Percentiles rank a stretch among this genome's conserved stretches.
phyloP scores from a whole-genome alignment of 2,797 vertebrate genomes.

The Brachymystax lenok region DNA sequence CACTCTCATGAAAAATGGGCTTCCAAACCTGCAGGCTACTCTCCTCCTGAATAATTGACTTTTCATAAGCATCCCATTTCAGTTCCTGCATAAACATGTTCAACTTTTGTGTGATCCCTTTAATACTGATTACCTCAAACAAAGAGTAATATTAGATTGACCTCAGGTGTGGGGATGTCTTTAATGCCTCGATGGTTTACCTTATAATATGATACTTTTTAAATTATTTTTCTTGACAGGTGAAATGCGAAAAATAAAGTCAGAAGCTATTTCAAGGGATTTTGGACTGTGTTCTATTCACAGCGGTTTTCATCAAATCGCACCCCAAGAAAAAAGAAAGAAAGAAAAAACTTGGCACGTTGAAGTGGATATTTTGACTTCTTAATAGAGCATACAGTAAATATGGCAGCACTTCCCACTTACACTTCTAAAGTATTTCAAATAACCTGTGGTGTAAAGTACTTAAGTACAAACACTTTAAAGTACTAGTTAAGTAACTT shows the following conservation, averaged over 20 bases:
- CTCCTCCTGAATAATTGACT: constrained; percentile 18
- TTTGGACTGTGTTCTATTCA: constrained; percentile 50
- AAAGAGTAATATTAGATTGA: constrained; percentile 28
- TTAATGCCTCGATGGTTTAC: constrained; percentile 28
- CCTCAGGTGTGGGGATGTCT: constrained; percentile 31
- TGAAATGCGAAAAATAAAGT: constrained; percentile 40
- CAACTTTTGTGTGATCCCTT: constrained; percentile 14
- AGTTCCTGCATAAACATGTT: constrained; percentile 32
- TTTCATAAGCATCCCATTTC: constrained; percentile 23
- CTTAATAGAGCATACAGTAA: constrained; percentile 13
- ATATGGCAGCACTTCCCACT: constrained; percentile 9
- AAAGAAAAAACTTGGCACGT: constrained; percentile 44
- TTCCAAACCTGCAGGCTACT: not conserved
- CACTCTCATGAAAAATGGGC: constrained; percentile 5
- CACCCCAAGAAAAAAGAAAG: constrained; percentile 29
- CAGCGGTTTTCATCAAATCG: constrained; percentile 52
- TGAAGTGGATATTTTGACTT: constrained; percentile 39
- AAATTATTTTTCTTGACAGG: constrained; percentile 33
- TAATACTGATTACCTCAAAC: constrained; percentile 23
- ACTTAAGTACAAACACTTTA: not conserved
- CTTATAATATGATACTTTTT: constrained; percentile 41
- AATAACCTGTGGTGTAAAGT: not conserved
- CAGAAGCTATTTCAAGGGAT: constrained; percentile 37
- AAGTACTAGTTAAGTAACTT: not conserved
- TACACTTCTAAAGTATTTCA: constrained; percentile 23